These are phyloP conservation scores for Cichladusa arquata DNA, from an alignment of 2,113 vertebrate genomes.

Conservation along the genomic window DNA sequence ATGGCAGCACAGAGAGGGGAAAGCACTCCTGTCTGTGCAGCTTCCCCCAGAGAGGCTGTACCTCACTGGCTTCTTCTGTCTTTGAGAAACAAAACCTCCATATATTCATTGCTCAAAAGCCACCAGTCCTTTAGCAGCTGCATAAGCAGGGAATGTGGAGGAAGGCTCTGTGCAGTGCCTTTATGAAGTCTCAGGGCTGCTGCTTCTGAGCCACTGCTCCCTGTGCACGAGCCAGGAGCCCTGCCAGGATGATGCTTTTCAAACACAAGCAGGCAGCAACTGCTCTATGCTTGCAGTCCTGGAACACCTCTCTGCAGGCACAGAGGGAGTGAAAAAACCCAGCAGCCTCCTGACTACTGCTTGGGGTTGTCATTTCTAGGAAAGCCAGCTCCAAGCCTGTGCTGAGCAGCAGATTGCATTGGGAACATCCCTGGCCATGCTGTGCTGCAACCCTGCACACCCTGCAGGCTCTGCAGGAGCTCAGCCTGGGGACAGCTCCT, in stretches of 20 bases:
- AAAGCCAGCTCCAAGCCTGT: not conserved
- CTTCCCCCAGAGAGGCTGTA: not conserved
- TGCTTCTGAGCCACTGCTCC: not conserved
- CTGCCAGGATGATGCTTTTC: not conserved
- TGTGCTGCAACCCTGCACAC: no score
- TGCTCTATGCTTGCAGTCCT: not conserved
- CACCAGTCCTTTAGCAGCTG: not conserved
- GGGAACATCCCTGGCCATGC: no score
- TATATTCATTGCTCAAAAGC: not conserved
- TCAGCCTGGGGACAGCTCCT: not conserved
- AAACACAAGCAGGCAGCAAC: not conserved
- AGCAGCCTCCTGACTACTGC: not conserved
- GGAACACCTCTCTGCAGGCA: not conserved
- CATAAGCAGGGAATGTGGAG: not conserved
- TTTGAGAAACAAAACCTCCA: not conserved
- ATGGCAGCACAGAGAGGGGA: not conserved
- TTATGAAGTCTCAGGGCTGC: not conserved
- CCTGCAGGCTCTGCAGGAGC: not conserved
- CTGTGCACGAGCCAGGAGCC: not conserved
- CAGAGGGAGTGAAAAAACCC: not conserved
- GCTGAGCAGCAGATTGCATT: not conserved
- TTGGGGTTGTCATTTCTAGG: accelerated
- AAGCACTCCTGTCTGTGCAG: not conserved
- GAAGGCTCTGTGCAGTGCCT: not conserved
- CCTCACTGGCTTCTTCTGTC: not conserved